A percentile compares a stretch with the other conserved stretches of the same genome.
phyloP scores from a whole-genome alignment of 2,888 invertebrate species.

The Agriopis marginaria region DNA sequence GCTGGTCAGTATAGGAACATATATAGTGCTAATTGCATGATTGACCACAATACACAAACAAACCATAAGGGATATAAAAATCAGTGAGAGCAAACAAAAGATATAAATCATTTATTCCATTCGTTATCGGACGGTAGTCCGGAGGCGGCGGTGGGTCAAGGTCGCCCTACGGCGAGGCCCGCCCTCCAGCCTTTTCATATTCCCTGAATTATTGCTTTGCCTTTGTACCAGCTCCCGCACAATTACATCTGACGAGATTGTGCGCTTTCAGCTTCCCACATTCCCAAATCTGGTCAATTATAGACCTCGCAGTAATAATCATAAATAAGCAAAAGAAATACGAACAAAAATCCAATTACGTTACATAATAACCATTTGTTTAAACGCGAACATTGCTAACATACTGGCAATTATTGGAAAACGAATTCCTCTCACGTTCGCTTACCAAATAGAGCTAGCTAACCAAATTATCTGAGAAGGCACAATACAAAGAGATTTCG shows the following conservation, averaged over 20 bases:
- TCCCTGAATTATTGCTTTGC: slow-evolving; percentile 57
- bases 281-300: slow-evolving; percentile 33
- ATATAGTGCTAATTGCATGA: slow-evolving; percentile 4
- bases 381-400: slow-evolving; percentile 22
- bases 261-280: slow-evolving; percentile 41
- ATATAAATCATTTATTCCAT: slow-evolving; percentile 45
- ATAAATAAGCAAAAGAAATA: slow-evolving; percentile 30
- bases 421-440: slow-evolving; percentile 37
- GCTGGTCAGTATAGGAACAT: not conserved
- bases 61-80: slow-evolving; percentile 23
- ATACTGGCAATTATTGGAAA: slow-evolving; percentile 33
- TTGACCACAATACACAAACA: slow-evolving; percentile 29
- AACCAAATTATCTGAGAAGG: slow-evolving; percentile 29
- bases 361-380: slow-evolving; percentile 16
- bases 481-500: slow-evolving; percentile 27
- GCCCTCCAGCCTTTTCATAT: slow-evolving; percentile 56
- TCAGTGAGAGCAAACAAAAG: slow-evolving; percentile 40
- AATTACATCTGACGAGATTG: slow-evolving; percentile 45
- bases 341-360: slow-evolving; percentile 15
- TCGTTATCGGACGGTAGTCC: slow-evolving; percentile 55
- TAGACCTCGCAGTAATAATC: slow-evolving; percentile 21
- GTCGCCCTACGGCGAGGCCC: slow-evolving; percentile 61
- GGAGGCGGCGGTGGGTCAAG: slow-evolving; percentile 67
- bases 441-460: slow-evolving; percentile 35
- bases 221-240: slow-evolving; percentile 50